These are phyloP conservation scores for Varanus salvator DNA, from an alignment of 2,113 vertebrate species.

Conservation along the genomic window DNA sequence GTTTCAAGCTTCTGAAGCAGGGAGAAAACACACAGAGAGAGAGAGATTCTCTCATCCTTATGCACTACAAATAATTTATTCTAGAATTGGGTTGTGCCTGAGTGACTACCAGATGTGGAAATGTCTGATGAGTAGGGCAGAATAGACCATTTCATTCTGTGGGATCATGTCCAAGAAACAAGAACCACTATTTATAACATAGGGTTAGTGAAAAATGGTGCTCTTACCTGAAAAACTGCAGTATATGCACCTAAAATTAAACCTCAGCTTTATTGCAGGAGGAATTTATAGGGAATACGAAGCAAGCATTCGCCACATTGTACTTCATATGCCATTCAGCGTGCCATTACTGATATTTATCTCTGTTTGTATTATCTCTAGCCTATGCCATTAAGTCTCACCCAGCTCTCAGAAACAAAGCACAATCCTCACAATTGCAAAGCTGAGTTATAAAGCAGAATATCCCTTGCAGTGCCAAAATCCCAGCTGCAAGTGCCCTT, in stretches of 20 bases:
- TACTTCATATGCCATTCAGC: constrained; percentile 45
- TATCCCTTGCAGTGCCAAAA: background rate
- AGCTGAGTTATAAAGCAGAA: constrained; percentile 13
- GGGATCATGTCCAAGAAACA: background rate
- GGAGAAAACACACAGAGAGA: background rate
- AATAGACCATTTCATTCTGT: background rate
- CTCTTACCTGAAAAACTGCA: constrained; percentile 48
- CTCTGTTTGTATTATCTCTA: constrained; percentile 27
- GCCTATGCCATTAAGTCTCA: background rate
- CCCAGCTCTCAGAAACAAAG: constrained; percentile 44
- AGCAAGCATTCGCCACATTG: constrained; percentile 28
- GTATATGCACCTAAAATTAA: constrained; percentile 53
- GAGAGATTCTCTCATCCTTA: background rate
- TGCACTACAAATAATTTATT: background rate
- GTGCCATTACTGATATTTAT: constrained; percentile 41
- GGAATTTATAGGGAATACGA: constrained; percentile 33
- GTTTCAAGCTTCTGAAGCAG: background rate
- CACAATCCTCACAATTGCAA: constrained; percentile 46
- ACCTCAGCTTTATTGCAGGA: constrained; percentile 30
- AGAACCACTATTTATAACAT: background rate
- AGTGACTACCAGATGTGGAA: background rate
- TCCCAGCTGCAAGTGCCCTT: background rate
- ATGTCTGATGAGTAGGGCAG: background rate
- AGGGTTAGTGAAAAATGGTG: background rate
- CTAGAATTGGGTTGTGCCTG: background rate